phyloP scores from a whole-genome alignment of 2,888 invertebrate genomes.

The Cantharis lateralis region DNA sequence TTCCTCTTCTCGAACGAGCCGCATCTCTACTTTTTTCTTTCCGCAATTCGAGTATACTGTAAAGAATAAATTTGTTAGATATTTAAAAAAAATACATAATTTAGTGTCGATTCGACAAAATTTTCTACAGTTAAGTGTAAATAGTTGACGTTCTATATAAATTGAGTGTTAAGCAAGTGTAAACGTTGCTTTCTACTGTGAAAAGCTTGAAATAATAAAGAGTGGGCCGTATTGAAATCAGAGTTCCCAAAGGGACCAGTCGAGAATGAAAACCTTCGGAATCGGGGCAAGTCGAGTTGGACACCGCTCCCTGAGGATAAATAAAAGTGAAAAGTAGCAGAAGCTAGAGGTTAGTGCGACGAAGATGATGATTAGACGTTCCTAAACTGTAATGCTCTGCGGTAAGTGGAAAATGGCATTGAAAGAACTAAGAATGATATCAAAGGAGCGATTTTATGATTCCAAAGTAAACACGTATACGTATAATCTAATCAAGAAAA shows the following conservation, averaged over 20 bases:
- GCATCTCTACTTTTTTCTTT: constrained; percentile 95
- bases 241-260: constrained; percentile 48
- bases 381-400: constrained; percentile 41
- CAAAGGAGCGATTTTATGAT: constrained; percentile 42
- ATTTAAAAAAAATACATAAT: background rate
- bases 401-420: constrained; percentile 28
- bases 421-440: constrained; percentile 41
- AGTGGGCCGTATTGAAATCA: constrained; percentile 51
- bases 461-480: constrained; percentile 38
- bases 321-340: constrained; percentile 57
- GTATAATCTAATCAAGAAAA: constrained; percentile 42
- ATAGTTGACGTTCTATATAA: constrained; percentile 9
- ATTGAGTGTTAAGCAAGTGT: constrained; percentile 20
- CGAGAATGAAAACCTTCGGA: constrained; percentile 50
- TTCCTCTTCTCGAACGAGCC: constrained; percentile 87
- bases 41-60: constrained; percentile 89
- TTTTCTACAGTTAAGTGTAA: background rate
- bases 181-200: constrained; percentile 21
- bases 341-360: constrained; percentile 37
- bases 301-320: constrained; percentile 55
- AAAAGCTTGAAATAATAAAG: constrained; percentile 33
- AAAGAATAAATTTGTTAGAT: constrained; percentile 50
- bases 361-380: constrained; percentile 44
- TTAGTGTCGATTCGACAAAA: background rate
- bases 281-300: constrained; percentile 49